phyloP scores from a whole-genome alignment of 2,797 vertebrate genomes.

The Carduelis carduelis region DNA sequence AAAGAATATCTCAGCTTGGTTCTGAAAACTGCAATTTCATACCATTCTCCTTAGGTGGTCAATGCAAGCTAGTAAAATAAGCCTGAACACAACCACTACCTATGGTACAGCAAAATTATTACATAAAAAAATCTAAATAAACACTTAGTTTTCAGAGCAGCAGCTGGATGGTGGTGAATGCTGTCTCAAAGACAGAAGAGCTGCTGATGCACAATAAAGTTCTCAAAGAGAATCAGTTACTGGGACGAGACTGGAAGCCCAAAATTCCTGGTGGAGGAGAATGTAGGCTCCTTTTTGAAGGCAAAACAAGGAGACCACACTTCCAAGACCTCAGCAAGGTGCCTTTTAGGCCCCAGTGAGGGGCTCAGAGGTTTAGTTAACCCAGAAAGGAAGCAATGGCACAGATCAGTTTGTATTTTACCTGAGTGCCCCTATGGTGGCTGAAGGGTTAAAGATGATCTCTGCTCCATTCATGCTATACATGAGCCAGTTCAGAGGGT shows the following conservation, averaged over 20 bases:
- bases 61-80: background rate
- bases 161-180: background rate
- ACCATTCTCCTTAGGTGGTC: background rate
- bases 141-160: background rate
- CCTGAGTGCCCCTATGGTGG: conserved; percentile 92
- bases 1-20: background rate
- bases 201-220: background rate
- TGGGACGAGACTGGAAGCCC: background rate
- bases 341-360: background rate
- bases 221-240: background rate
- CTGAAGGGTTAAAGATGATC: conserved; percentile 97
- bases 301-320: background rate
- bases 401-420: conserved; percentile 23
- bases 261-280: background rate
- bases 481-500: conserved; percentile 98
- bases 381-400: rapidly evolving
- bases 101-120: background rate
- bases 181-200: background rate
- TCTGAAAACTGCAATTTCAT: background rate
- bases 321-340: background rate
- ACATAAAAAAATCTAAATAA: background rate
- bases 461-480: conserved; percentile 93
- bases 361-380: background rate
- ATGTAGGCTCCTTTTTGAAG: background rate
- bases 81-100: background rate